These are phyloP conservation scores for Chlorocebus sabaeus DNA, from an alignment of 2,113 vertebrate genomes.

Conservation along the genomic window DNA sequence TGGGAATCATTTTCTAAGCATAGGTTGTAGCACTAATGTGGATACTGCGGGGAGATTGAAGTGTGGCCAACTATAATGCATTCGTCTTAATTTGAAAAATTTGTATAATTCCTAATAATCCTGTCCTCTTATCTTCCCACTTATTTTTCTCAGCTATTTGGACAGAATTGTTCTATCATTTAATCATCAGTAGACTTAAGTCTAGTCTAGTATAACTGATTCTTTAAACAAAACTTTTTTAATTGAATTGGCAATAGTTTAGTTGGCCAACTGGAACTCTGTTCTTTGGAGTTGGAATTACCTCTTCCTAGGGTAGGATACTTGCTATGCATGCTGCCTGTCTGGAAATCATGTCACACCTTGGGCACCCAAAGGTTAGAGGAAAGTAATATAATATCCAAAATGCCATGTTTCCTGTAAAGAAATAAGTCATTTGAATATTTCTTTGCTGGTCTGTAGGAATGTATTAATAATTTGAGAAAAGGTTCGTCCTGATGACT, in stretches of 20 bases:
- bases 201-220: background rate
- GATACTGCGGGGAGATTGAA: background rate
- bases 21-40: background rate
- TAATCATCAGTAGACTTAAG: background rate
- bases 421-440: background rate
- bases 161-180: background rate
- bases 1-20: background rate
- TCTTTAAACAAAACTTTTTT: background rate
- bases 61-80: background rate
- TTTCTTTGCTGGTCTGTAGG: background rate
- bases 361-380: background rate
- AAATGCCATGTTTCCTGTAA: background rate
- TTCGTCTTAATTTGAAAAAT: background rate
- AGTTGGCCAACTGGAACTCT: background rate
- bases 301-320: background rate
- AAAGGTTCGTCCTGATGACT: background rate
- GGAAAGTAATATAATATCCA: background rate
- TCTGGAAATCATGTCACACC: background rate
- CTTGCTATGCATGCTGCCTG: fast-evolving
- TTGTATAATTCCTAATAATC: background rate
- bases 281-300: background rate
- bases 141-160: background rate
- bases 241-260: background rate
- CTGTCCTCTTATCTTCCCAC: background rate
- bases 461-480: background rate